These are phyloP conservation scores for Mythimna vitellina DNA, from an alignment of 2,888 invertebrate species.

Conservation along the genomic window DNA sequence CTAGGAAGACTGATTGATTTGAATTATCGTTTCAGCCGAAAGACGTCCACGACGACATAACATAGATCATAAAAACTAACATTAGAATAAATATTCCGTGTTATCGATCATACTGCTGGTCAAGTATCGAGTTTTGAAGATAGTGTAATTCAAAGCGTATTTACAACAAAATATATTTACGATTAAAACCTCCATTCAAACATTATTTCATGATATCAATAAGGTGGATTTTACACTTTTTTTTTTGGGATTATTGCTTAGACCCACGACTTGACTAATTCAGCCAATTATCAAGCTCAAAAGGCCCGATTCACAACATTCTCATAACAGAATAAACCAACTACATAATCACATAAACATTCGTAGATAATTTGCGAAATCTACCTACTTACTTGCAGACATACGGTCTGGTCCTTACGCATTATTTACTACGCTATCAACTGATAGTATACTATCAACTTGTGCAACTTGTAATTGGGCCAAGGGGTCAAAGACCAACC, in stretches of 20 bases:
- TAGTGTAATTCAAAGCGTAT: slow-evolving; percentile 9
- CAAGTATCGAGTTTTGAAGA: slow-evolving; percentile 14
- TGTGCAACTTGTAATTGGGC: slow-evolving; percentile 77
- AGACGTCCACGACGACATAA: too few species aligned
- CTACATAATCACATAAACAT: slow-evolving; percentile 1
- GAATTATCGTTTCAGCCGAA: too few species aligned
- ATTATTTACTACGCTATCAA: slow-evolving; percentile 67
- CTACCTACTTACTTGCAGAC: slow-evolving; percentile 48
- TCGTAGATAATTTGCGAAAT: slow-evolving; percentile 57
- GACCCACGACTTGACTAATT: too few species aligned
- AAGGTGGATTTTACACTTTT: background rate
- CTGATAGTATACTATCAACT: slow-evolving; percentile 70
- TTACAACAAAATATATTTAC: slow-evolving; percentile 1
- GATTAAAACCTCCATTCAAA: slow-evolving; percentile 4
- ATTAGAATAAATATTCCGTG: background rate
- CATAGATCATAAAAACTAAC: slow-evolving; percentile 12
- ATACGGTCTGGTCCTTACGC: slow-evolving; percentile 60
- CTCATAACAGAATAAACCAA: slow-evolving; percentile 6
- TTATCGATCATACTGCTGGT: background rate
- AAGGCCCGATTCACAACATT: background rate
- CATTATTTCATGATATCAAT: background rate
- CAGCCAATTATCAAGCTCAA: too few species aligned
- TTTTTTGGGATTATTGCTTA: too few species aligned
- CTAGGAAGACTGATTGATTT: too few species aligned
- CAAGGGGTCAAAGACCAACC: slow-evolving; percentile 82